phyloP scores from a whole-genome alignment of 1,140 invertebrate species.

The Pogonus chalceus region DNA sequence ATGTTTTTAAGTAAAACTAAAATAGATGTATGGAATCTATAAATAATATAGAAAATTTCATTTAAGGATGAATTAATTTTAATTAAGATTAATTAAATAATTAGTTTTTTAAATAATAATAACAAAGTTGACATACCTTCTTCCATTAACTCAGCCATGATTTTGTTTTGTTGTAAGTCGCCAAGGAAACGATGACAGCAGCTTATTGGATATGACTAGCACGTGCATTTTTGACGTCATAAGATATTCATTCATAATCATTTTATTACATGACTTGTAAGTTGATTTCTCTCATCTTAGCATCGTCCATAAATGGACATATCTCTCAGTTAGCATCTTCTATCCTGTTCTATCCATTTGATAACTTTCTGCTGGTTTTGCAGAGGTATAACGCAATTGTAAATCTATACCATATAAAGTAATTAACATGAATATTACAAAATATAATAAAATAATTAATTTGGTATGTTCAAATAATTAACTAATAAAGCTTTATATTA shows the following conservation, averaged over 20 bases:
- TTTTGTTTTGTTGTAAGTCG: slow-evolving; percentile 31
- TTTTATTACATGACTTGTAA: no score
- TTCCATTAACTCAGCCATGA: slow-evolving; percentile 27
- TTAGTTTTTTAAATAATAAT: not conserved
- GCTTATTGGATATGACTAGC: not conserved
- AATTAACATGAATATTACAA: no score
- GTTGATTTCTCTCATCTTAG: no score
- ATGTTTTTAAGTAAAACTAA: not conserved
- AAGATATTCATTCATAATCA: not conserved
- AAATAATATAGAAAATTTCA: not conserved
- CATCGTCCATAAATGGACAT: no score
- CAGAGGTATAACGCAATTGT: no score
- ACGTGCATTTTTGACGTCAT: not conserved
- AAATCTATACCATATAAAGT: no score
- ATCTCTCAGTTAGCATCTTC: no score
- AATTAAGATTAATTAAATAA: not conserved
- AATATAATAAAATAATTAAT: no score
- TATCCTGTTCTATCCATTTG: no score
- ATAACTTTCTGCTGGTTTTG: no score
- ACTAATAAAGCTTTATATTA: no score
- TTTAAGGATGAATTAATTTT: slow-evolving; percentile 6
- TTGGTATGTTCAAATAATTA: no score
- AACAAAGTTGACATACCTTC: slow-evolving; percentile 22
- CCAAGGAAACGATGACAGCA: slow-evolving; percentile 29
- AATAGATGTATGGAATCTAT: not conserved